phyloP scores from a whole-genome alignment of 2,113 vertebrate species.

The Meriones unguiculatus region DNA sequence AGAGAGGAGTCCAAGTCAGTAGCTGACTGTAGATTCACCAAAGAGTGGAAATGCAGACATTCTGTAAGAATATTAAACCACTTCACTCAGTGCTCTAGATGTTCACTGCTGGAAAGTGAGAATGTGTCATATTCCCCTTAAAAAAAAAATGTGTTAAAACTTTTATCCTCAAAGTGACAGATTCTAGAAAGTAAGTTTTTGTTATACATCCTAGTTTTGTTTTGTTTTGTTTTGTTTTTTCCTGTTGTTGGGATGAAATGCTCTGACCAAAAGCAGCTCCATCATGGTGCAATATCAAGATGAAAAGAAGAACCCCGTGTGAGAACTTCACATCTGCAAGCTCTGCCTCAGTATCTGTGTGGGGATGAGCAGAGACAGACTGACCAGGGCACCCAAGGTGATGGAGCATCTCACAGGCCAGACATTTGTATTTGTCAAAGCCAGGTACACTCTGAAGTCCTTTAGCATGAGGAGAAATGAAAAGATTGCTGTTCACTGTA shows the following conservation, averaged over 20 bases:
- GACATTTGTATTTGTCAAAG: no score
- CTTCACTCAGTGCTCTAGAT: neutral
- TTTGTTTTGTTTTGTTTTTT: neutral
- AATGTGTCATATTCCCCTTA: neutral
- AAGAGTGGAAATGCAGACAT: constrained; percentile 10
- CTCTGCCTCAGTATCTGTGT: no score
- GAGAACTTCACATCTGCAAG: no score
- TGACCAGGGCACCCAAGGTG: no score
- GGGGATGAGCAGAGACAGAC: no score
- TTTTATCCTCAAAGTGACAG: neutral
- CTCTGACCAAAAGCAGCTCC: neutral
- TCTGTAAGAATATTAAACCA: neutral
- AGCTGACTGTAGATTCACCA: neutral
- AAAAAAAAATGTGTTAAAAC: neutral
- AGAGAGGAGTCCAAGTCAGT: neutral
- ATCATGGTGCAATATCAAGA: no score
- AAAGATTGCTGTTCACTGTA: no score
- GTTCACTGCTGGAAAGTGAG: neutral
- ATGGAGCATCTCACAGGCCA: no score
- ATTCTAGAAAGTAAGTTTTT: neutral
- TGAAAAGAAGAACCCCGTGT: no score
- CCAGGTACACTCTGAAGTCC: no score
- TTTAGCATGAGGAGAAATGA: no score
- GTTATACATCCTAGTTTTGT: neutral
- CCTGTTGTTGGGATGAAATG: no score